Percentiles rank a stretch among this genome's conserved stretches.
These are phyloP conservation scores for Gisinianus flammeolus DNA, from an alignment of 2,888 invertebrate genomes.

Conservation along the genomic window DNA sequence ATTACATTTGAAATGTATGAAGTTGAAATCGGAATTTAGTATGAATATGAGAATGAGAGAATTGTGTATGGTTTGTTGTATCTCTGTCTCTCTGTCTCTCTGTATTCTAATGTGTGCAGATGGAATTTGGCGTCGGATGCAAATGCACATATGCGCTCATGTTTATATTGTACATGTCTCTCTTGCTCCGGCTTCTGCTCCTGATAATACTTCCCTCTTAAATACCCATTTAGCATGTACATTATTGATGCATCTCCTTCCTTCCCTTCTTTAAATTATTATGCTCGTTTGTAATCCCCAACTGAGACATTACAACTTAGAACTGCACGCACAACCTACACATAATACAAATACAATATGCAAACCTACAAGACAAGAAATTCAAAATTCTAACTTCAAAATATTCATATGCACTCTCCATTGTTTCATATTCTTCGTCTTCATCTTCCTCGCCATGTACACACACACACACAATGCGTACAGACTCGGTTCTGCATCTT, in stretches of 20 bases:
- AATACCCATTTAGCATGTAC: constrained; percentile 32
- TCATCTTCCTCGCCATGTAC: not conserved
- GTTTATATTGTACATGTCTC: no score
- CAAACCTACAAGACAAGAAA: not conserved
- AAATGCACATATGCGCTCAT: no score
- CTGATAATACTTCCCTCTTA: constrained; percentile 6
- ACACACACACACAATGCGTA: no score
- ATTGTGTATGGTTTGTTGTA: not conserved
- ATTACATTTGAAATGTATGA: not conserved
- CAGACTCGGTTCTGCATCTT: no score
- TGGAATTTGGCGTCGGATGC: no score
- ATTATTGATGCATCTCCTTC: constrained; percentile 23
- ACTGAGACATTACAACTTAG: constrained; percentile 8
- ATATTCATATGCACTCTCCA: no score
- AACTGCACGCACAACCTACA: constrained; percentile 12
- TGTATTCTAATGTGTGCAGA: not conserved
- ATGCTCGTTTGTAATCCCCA: constrained; percentile 7
- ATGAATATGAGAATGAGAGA: not conserved
- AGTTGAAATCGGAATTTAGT: not conserved
- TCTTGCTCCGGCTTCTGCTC: no score
- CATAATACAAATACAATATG: not conserved
- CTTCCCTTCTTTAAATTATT: constrained; percentile 17
- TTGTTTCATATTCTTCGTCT: no score
- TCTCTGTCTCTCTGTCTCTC: not conserved
- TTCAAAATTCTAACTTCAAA: not conserved